Conservation (phyloP, 2,888 invertebrate genomes). For the Pristionchus japonicus region DNA sequence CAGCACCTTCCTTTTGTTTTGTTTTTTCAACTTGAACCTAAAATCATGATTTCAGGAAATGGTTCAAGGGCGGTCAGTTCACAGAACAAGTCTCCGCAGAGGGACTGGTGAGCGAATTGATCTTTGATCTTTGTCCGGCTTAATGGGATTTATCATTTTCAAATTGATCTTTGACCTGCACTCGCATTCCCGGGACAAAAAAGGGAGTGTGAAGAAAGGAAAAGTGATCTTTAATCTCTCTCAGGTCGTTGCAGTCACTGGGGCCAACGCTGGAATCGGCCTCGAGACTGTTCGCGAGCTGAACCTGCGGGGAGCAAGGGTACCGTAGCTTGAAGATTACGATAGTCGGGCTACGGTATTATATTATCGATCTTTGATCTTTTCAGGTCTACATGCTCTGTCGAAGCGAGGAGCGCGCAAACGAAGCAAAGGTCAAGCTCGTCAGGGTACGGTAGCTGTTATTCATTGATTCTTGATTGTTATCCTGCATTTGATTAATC, state of each 20-base stretch:
- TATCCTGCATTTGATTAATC: neutral
- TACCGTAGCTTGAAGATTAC: too few species aligned
- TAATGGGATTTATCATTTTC: too few species aligned
- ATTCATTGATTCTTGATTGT: neutral
- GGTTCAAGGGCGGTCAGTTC: slow-evolving; percentile 73
- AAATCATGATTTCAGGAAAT: neutral
- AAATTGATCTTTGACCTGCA: neutral
- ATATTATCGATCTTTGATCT: neutral
- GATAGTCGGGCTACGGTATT: neutral
- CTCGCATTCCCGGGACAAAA: accelerated
- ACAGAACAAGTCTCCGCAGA: slow-evolving; percentile 77
- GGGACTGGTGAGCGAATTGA: slow-evolving; percentile 79
- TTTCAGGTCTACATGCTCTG: slow-evolving; percentile 73
- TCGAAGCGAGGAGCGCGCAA: slow-evolving; percentile 64
- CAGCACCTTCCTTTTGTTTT: too few species aligned
- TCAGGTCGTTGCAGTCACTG: slow-evolving; percentile 81
- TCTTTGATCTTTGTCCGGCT: slow-evolving; percentile 5
- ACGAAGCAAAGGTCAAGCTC: slow-evolving; percentile 61
- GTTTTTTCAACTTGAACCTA: neutral
- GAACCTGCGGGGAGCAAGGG: slow-evolving; percentile 70
- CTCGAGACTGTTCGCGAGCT: slow-evolving; percentile 68
- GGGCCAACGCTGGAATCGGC: slow-evolving; percentile 82
- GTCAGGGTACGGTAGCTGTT: slow-evolving; percentile 51
- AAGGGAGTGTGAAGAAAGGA: too few species aligned
- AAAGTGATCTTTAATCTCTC: neutral